These are phyloP conservation scores for Rhizomys pruinosus DNA, from an alignment of 2,113 vertebrate genomes.

Conservation along the genomic window DNA sequence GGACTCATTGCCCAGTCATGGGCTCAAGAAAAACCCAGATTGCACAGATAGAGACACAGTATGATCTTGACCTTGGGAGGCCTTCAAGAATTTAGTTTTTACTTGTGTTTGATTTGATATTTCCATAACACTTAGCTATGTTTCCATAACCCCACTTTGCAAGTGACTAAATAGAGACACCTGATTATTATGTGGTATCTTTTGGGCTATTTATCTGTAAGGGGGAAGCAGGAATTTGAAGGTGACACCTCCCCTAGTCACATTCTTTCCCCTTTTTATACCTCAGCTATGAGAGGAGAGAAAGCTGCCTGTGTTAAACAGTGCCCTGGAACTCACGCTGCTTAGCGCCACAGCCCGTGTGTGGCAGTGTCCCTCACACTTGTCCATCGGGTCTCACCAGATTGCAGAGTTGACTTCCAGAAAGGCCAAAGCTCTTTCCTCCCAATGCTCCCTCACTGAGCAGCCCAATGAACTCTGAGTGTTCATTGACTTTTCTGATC, in stretches of 20 bases:
- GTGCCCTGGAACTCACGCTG: background rate
- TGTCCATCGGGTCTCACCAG: background rate
- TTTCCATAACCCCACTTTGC: background rate
- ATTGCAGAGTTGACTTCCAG: background rate
- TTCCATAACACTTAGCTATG: background rate
- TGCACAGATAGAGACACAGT: background rate
- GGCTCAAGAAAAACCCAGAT: background rate
- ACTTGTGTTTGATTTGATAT: background rate
- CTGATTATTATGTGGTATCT: background rate
- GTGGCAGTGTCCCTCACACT: background rate
- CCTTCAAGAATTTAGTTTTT: background rate
- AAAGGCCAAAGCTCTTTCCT: conserved; percentile 14
- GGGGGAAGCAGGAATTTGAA: background rate
- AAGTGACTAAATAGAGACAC: background rate
- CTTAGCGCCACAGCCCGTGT: conserved; percentile 38
- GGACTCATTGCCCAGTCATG: background rate
- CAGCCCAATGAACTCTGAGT: conserved; percentile 69
- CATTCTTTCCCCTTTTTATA: background rate
- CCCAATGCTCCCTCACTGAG: background rate
- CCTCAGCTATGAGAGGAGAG: background rate
- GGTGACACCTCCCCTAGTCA: background rate
- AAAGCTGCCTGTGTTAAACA: conserved; percentile 25
- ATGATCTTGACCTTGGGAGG: background rate
- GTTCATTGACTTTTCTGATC: conserved; percentile 82
- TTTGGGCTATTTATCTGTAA: background rate